Percentiles rank a stretch among this genome's conserved stretches.
These are phyloP conservation scores for Vidua chalybeata DNA, from an alignment of 2,113 vertebrate genomes.

Conservation along the genomic window DNA sequence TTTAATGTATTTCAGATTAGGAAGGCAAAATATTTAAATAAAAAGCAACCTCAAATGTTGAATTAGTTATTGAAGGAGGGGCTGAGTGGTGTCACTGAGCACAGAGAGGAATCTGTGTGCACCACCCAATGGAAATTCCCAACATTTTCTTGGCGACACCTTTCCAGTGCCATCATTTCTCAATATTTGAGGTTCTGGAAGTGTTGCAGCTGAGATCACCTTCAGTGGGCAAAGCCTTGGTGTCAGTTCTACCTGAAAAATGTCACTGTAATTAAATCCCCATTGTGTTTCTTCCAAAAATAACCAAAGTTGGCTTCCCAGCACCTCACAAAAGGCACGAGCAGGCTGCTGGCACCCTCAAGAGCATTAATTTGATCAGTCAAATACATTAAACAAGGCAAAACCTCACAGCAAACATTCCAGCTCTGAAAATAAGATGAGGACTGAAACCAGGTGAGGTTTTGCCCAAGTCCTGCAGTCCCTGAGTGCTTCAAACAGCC, in stretches of 20 bases:
- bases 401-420: not conserved
- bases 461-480: not conserved
- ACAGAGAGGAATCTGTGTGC: too few relatives aligned
- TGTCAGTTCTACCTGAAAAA: not conserved
- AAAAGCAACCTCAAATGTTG: not conserved
- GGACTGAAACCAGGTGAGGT: fast-evolving
- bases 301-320: not conserved
- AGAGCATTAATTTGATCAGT: not conserved
- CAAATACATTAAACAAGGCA: not conserved
- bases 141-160: fast-evolving
- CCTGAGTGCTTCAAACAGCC: not conserved
- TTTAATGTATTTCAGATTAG: not conserved
- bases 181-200: not conserved
- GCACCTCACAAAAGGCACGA: not conserved
- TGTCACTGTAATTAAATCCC: not conserved
- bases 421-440: not conserved
- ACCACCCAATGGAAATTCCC: not conserved
- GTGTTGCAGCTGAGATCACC: not conserved
- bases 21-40: not conserved
- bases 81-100: not conserved
- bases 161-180: not conserved
- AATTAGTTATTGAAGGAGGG: not conserved
- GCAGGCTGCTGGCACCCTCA: not conserved
- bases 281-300: fast-evolving
- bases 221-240: not conserved